Evolutionary conservation across 92 coral and sea anemone species (phyloP), one percentile per base, ranked within the genome.

Genomic region (Phenganax marumi): DNA sequence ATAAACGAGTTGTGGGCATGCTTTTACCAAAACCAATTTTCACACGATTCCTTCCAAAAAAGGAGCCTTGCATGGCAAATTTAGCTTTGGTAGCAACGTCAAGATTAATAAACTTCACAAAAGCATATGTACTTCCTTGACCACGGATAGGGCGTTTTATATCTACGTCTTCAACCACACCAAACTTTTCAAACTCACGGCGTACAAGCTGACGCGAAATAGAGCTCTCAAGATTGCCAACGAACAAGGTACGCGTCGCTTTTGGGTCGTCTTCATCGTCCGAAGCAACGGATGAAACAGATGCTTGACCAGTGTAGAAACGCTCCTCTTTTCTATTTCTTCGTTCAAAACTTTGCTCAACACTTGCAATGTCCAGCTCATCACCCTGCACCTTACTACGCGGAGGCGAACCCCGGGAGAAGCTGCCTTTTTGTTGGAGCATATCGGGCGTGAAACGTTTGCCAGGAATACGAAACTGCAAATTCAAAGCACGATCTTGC

Each of bases 21-120:
- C 99, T 96, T 84, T 95, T 93, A 43, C 99, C 99, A 88, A 92
- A 96, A 52, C 99, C 99, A 74, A 96, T 92, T 87, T 96, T 96
- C 12, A 93, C 97, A 84, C 93, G 99, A 87, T 96, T 96, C 70
- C 93, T 91, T 57, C 99, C 99, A 61, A 96, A 89, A 52, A 86
- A 89, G 68, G 88, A 90, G 71, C 97, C 99, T 87, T 96, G 99
- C 99, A 96, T 96, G 23, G 89, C 93, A 53, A 87, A 89, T 73
- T 93, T 89, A 16, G 99, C 95, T 76, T 92, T 96, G 2, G 99
- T 94, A 12, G 99, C 99, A 55, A 96, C 97, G 80, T 96, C 99
- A 72, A 96, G 99, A 83, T 96, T 97, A 68, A 97, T 93, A 86
- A 96, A 96, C 90, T 96, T 96, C 82, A 96, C 99, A 84, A 96